Base-by-base conservation (phyloP, 2,888 invertebrate genomes). In the Odontomyia ornata region DNA sequence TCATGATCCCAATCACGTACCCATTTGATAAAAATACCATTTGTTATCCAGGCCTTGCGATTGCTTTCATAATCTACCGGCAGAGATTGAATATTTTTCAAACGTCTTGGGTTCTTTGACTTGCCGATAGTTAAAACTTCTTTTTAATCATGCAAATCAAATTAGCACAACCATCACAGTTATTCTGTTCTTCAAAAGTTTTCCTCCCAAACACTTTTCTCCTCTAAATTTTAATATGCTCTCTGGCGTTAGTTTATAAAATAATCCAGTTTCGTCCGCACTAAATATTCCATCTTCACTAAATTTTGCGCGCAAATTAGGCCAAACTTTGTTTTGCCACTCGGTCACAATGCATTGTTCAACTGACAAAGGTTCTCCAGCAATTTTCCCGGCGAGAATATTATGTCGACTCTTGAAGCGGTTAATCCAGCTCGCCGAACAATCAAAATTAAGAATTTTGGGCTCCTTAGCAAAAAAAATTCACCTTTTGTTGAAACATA, bases 71-170 rank as follows among this genome's bases (percentile, higher is more conserved):
- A 77, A 36, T 62, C 30, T n/a, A n/a, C n/a, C n/a, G n/a, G n/a
- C n/a, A n/a, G n/a, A n/a, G n/a, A n/a, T n/a, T n/a, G n/a, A n/a
- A n/a, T n/a, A n/a, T n/a, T n/a, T n/a, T n/a, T n/a, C n/a, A n/a
- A n/a, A n/a, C n/a, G n/a, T n/a, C n/a, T n/a, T n/a, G n/a, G n/a
- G n/a, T n/a, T n/a, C n/a, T n/a, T n/a, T n/a, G n/a, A n/a, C n/a
- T n/a, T n/a, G n/a, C n/a, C n/a, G n/a, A n/a, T n/a, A n/a, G n/a
- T 60, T 72, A 28, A 83, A 82, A 77, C 82, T 84, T 21, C 82
- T 78, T 28, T 80, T 82, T 83, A 36, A 80, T 78, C 15, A 77
- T 79, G 23, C 82, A 83, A 77, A 60, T 75, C 79, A 80, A 81
- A 79, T 82, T 83, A 23, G 81, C 81, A 76, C 79, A 65, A 81